Conservation (phyloP, 2,113 vertebrate genomes). For the Oreotrochilus melanogaster region DNA sequence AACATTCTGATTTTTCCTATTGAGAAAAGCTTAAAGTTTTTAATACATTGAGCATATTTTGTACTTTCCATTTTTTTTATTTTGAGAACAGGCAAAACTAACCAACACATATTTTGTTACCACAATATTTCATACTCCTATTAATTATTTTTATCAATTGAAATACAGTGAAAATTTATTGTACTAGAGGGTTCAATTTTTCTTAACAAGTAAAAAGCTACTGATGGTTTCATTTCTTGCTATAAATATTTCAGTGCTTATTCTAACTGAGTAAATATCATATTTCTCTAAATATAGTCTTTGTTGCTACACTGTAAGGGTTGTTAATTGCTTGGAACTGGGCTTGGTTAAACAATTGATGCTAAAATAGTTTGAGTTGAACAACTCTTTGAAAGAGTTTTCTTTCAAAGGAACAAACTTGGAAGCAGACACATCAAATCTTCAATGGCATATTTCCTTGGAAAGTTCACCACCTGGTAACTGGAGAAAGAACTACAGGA, state of each 20-base stretch:
- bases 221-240: neutral
- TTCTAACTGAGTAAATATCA: conserved; percentile 41
- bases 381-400: neutral
- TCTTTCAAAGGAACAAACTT: neutral
- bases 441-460: neutral
- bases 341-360: conserved; percentile 19
- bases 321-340: conserved; percentile 24
- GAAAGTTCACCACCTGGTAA: neutral
- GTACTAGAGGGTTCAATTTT: conserved; percentile 17
- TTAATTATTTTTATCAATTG: neutral
- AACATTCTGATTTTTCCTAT: neutral
- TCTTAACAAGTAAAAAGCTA: conserved; percentile 11
- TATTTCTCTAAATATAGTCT: conserved; percentile 42
- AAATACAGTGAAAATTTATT: neutral
- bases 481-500: neutral
- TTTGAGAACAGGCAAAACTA: neutral
- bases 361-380: neutral
- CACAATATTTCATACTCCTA: neutral
- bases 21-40: neutral
- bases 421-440: neutral
- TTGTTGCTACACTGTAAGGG: conserved; percentile 5
- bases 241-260: conserved; percentile 67
- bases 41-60: neutral
- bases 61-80: neutral
- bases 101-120: neutral